phyloP scores from a whole-genome alignment of 2,797 vertebrate genomes.

The Gymnopithys bicolor region DNA sequence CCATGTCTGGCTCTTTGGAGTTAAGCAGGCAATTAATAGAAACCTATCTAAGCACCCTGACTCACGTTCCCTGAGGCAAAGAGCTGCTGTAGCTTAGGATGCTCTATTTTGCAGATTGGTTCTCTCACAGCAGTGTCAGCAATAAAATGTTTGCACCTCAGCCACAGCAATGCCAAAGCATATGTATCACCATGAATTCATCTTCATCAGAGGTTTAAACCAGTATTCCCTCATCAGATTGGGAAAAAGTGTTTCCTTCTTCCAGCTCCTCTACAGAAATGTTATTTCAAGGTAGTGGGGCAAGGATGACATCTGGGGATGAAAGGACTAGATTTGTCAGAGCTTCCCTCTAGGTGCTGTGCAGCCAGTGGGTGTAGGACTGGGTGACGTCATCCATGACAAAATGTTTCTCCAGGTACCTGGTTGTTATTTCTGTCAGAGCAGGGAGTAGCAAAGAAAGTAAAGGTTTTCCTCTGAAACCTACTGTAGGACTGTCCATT shows the following conservation, averaged over 20 bases:
- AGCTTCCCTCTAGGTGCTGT: neutral
- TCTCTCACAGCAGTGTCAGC: conserved; percentile 18
- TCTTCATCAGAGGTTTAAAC: neutral
- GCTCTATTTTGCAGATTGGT: conserved; percentile 38
- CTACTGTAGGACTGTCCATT: neutral
- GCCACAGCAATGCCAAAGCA: neutral
- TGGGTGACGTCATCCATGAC: neutral
- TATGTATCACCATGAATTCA: neutral
- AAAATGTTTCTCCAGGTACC: neutral
- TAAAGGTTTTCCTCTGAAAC: neutral
- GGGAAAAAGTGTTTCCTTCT: neutral
- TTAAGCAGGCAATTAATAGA: conserved; percentile 59
- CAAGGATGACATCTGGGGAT: neutral
- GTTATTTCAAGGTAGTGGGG: neutral
- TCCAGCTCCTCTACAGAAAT: neutral
- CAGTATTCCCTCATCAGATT: accelerated
- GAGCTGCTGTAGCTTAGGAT: conserved; percentile 31
- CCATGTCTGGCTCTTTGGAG: conserved; percentile 18
- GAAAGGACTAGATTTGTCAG: neutral
- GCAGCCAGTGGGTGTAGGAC: neutral
- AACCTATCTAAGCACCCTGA: conserved; percentile 32
- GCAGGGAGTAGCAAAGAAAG: neutral
- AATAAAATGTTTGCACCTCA: conserved; percentile 28
- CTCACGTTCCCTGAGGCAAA: conserved; percentile 10
- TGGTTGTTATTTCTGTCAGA: neutral